These are phyloP conservation scores for Colletes latitarsis DNA, from an alignment of 1,140 invertebrate species.

Conservation along the genomic window DNA sequence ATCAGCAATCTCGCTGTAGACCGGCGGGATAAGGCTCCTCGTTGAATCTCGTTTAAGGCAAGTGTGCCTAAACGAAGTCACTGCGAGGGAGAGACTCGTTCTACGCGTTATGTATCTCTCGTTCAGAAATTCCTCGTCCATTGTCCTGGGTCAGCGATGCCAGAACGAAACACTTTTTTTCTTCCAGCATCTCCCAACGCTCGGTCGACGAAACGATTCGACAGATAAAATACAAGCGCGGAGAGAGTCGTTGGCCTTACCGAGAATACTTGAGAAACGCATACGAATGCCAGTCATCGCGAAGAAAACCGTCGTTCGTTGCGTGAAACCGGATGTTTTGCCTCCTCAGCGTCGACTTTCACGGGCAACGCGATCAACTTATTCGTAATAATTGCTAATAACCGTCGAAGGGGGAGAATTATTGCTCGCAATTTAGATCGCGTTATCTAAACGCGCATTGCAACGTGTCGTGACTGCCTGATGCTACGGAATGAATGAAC, in stretches of 20 bases:
- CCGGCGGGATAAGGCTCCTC: constrained; percentile 61
- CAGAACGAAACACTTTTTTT: constrained; percentile 18
- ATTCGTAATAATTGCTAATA: constrained; percentile 5
- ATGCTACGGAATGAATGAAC: neutral
- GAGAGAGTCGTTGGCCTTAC: constrained; percentile 43
- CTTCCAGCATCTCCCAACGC: constrained; percentile 1
- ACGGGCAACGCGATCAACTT: neutral
- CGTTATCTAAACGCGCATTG: constrained; percentile 19
- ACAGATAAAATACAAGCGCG: constrained; percentile 36
- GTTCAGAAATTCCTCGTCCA: constrained; percentile 67
- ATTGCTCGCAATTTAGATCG: constrained; percentile 4
- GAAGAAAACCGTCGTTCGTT: constrained; percentile 35
- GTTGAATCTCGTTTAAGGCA: constrained; percentile 63
- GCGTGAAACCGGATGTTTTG: constrained; percentile 41
- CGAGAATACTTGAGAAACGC: constrained; percentile 48
- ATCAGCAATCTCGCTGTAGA: constrained; percentile 69
- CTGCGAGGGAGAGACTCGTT: constrained; percentile 32
- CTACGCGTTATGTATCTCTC: constrained; percentile 38
- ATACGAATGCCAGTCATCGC: constrained; percentile 45
- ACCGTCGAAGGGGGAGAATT: neutral
- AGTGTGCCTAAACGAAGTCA: constrained; percentile 36
- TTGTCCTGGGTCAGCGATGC: constrained; percentile 60
- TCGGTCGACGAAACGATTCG: constrained; percentile 25
- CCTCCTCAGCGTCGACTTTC: neutral
- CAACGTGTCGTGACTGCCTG: neutral